A percentile compares a stretch with the other conserved stretches of the same genome.
Evolutionary conservation across 2,113 vertebrate species (phyloP).

Genomic region (Chaetops frenatus): DNA sequence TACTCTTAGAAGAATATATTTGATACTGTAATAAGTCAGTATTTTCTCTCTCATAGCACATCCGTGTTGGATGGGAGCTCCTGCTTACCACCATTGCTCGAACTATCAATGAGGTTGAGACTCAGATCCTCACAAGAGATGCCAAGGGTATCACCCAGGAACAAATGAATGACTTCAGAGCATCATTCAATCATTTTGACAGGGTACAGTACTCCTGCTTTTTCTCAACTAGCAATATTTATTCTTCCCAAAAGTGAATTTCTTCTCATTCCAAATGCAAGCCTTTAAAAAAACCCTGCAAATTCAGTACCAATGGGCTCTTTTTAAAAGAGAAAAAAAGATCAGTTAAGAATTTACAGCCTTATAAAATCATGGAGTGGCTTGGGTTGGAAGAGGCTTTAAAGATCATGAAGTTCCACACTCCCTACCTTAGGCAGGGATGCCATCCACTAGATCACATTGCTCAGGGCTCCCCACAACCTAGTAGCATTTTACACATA

Average conservation of each 20-base stretch:
- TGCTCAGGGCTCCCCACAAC: background rate
- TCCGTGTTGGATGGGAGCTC: conserved; percentile 96
- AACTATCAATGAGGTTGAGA: conserved; percentile 97
- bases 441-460: background rate
- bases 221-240: background rate
- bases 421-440: background rate
- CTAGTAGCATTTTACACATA: background rate
- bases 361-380: background rate
- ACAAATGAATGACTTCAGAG: conserved; percentile 97
- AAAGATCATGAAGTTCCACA: background rate
- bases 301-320: background rate
- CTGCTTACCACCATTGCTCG: conserved; percentile 94
- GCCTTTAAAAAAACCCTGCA: background rate
- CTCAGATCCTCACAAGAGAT: conserved; percentile 94
- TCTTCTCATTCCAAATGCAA: background rate
- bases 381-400: background rate
- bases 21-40: background rate
- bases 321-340: background rate
- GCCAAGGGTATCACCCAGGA: conserved; percentile 98
- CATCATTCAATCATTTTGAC: conserved; percentile 98
- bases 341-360: background rate
- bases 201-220: conserved; percentile 77
- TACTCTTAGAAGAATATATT: background rate
- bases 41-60: conserved; percentile 75
- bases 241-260: background rate